A percentile compares a stretch with the other conserved stretches of the same genome.
Conservation (phyloP, 92 coral and sea anemone species). For the Montipora capitata region DNA sequence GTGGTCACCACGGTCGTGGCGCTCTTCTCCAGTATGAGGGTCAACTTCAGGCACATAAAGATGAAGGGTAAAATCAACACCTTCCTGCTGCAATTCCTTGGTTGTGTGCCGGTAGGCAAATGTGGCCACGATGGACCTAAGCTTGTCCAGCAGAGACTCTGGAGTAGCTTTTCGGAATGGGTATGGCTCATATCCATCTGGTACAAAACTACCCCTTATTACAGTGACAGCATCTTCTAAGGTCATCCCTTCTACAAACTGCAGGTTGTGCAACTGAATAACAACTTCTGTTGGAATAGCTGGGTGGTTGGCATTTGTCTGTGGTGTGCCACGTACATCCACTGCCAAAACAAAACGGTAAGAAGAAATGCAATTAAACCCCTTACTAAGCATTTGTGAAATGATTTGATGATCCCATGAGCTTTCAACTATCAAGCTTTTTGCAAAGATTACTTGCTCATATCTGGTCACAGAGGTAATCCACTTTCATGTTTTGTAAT, state of each 20-base stretch:
- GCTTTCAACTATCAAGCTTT: too few relatives aligned
- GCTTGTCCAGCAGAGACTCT: slow-evolving; percentile 44
- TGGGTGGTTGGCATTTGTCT: background rate
- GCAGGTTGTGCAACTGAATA: slow-evolving; percentile 27
- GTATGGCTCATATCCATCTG: slow-evolving; percentile 40
- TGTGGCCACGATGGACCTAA: slow-evolving; percentile 49
- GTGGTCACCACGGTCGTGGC: slow-evolving; percentile 72
- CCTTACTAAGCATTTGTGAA: too few relatives aligned
- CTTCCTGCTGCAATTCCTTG: slow-evolving; percentile 15
- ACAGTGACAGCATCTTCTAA: slow-evolving; percentile 40
- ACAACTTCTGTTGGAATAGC: slow-evolving; percentile 47
- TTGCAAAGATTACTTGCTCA: too few relatives aligned
- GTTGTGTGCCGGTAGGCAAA: slow-evolving; percentile 38
- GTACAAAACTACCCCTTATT: slow-evolving; percentile 37
- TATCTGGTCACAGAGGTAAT: too few relatives aligned
- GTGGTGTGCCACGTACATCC: slow-evolving; percentile 37
- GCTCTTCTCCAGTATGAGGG: slow-evolving; percentile 46
- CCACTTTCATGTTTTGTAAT: too few relatives aligned
- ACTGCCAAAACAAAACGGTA: background rate
- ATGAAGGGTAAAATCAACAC: slow-evolving; percentile 43
- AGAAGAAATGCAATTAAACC: too few relatives aligned
- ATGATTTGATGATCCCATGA: too few relatives aligned
- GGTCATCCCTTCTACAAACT: slow-evolving; percentile 33
- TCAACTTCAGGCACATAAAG: slow-evolving; percentile 61
- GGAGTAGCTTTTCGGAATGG: slow-evolving; percentile 27